Conservation (phyloP, 1,140 invertebrate genomes). For the Chrysoperla carnea region DNA sequence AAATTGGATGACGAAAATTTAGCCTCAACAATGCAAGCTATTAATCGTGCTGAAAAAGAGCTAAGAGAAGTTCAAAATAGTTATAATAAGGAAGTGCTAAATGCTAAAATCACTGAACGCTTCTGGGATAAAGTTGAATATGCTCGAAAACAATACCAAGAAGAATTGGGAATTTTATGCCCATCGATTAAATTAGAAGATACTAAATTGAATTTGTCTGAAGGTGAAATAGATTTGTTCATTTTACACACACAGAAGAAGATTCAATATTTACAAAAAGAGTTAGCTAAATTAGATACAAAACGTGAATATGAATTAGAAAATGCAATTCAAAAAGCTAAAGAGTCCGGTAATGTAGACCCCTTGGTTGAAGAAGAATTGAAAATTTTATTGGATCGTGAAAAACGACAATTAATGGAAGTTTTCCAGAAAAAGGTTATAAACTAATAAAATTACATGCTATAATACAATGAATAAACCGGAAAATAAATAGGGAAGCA, state of each 20-base stretch:
- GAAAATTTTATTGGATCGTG: too few species aligned
- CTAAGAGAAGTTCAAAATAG: conserved; percentile 15
- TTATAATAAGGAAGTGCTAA: conserved; percentile 24
- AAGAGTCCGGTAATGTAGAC: too few species aligned
- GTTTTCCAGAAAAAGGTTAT: too few species aligned
- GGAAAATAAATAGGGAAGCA: too few species aligned
- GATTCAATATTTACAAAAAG: conserved; percentile 47
- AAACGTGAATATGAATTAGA: conserved; percentile 40
- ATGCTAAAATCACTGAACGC: conserved; percentile 39
- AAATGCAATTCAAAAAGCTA: conserved; percentile 35
- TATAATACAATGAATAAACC: too few species aligned
- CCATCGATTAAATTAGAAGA: conserved; percentile 46
- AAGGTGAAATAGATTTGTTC: conserved; percentile 50
- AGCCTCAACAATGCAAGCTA: conserved; percentile 10
- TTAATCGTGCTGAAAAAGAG: conserved; percentile 12
- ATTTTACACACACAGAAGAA: conserved; percentile 44
- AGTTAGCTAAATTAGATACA: conserved; percentile 47
- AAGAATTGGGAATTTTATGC: conserved; percentile 54
- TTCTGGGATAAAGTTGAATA: conserved; percentile 52
- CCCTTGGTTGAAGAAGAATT: too few species aligned
- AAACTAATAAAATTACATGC: too few species aligned
- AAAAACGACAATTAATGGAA: too few species aligned
- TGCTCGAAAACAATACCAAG: conserved; percentile 48
- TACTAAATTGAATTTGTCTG: conserved; percentile 38
- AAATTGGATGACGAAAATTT: conserved; percentile 21